Base-by-base conservation (phyloP, 2,113 vertebrate genomes). In the Apistogramma diplotaenia region DNA sequence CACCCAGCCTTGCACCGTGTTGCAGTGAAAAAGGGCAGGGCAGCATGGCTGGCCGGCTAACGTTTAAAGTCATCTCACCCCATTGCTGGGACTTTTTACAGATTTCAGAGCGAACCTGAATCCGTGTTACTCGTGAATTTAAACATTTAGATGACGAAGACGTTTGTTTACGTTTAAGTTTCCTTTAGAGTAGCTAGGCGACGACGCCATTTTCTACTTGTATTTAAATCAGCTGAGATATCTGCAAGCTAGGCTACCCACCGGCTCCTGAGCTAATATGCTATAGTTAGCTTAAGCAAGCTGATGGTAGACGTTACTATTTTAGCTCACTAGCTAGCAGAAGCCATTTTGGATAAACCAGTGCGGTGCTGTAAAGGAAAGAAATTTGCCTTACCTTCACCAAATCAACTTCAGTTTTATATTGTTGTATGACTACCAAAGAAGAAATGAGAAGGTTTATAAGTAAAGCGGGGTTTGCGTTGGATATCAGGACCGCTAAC, bases 261-360 rank as follows among this genome's bases (percentile, higher is more conserved):
- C 83, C 84, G 78, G 83, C 72, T 87, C 57, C 51, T 6, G 21
- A 46, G 86, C 88, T 85, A 77, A 55, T 29, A 78, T 56, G 71
- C 85, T 81, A 80, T n/a, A 27, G 83, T 76, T 83, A 86, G 84
- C 77, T 65, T 33, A 6, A 51, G 18, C 27, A 18, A 75, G 59
- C 75, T 62, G 72, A 27, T 61, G 76, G 55, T 54, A 70, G 11
- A 74, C 31, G 40, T 35, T 86, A 23, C 57, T 51, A 40, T 59
- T 16, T 72, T 54, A 59, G 80, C 78, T 62, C 1, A 74, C 82
- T 72, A 40, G 87, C 91, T 80, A 90, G 29, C 67, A 75, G 94
- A 83, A 85, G 95, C 95, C 95, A 96, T 96, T 95, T 96, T 95
- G 91, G 89, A 85, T 85, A 85, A 86, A 81, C 87, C 89, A 87